Base-by-base conservation (phyloP, 2,888 invertebrate genomes). In the Oligia strigilis region DNA sequence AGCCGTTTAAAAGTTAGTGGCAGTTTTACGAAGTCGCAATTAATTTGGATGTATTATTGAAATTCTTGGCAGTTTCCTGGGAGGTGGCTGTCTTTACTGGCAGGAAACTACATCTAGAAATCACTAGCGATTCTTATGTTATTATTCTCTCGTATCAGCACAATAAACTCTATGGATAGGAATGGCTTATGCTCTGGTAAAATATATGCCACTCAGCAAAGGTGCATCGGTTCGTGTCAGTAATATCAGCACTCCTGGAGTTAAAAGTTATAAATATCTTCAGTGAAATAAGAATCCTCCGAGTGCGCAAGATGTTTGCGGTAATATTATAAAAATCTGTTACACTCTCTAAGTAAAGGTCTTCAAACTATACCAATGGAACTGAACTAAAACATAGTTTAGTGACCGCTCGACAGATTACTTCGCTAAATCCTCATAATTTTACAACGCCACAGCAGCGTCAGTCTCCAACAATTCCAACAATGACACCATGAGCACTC, bases 41-140 rank as follows among this genome's bases (percentile, higher is more conserved):
- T 65, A 83, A 78, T 75, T 83, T 73, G 55, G 13, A 67, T 74
- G 65, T 49, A 69, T 84, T 60, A 77, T 67, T 86, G 69, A 65
- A 46, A 79, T 58, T 40, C 13, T 40, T 58, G 29, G 13, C 55
- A 70, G 55, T 49, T 49, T 1, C 8, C 17, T 60, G 19, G n/a
- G 17, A 11, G 8, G 19, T 49, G 9, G 36, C 9, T 17, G 4
- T 72, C 13, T 17, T 70, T 11, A 52, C 40, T 52, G 17, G 6
- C 23, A n/a, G 17, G 43, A 40, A n/a, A 58, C 23, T 0, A 17
- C 1, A 19, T 23, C 29, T 0, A 36, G 17, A 40, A 29, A 62
- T 4, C 2, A 14, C 13, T 49, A 49, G n/a, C 3, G 23, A 23
- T 23, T 55, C 11, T 11, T n/a, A 4, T 19, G 19, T 36, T 70